Percentiles rank a stretch among this genome's conserved stretches.
phyloP scores from a whole-genome alignment of 2,888 invertebrate species.

The Punctoribates punctum region DNA sequence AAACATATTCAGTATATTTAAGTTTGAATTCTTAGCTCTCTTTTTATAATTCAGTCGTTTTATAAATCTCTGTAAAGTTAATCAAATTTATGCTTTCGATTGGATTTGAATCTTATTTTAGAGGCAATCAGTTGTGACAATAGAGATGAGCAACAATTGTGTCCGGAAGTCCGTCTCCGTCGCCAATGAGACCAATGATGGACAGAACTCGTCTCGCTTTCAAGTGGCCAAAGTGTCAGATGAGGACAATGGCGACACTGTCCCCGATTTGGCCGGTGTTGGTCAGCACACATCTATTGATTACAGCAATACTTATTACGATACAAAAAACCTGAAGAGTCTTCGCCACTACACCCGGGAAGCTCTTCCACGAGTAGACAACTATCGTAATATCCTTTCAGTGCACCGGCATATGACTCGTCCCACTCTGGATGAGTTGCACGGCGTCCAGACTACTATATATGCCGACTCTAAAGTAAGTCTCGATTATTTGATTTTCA shows the following conservation, averaged over 20 bases:
- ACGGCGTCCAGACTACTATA: constrained; percentile 50
- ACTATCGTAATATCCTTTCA: constrained; percentile 56
- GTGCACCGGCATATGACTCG: constrained; percentile 51
- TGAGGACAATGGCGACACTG: constrained; percentile 10
- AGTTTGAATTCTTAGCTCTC: too few relatives aligned
- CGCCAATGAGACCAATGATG: background rate
- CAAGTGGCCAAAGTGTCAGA: constrained; percentile 50
- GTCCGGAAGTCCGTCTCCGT: background rate
- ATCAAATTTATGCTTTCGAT: too few relatives aligned
- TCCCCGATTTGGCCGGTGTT: background rate
- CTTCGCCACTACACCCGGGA: constrained; percentile 54
- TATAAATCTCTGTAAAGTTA: too few relatives aligned
- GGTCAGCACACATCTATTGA: constrained; percentile 42
- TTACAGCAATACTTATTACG: constrained; percentile 49
- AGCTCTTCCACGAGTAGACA: constrained; percentile 57
- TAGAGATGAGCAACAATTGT: background rate
- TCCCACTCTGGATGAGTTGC: constrained; percentile 55
- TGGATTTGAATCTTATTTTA: background rate
- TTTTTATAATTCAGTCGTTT: too few relatives aligned
- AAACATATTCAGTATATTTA: too few relatives aligned
- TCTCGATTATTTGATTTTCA: too few relatives aligned
- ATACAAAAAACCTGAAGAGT: constrained; percentile 51
- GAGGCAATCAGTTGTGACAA: background rate
- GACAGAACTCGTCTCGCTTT: constrained; percentile 48
- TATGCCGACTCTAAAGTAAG: constrained; percentile 4